phyloP scores from a whole-genome alignment of 2,888 invertebrate genomes.

The Zootermopsis nevadensis region DNA sequence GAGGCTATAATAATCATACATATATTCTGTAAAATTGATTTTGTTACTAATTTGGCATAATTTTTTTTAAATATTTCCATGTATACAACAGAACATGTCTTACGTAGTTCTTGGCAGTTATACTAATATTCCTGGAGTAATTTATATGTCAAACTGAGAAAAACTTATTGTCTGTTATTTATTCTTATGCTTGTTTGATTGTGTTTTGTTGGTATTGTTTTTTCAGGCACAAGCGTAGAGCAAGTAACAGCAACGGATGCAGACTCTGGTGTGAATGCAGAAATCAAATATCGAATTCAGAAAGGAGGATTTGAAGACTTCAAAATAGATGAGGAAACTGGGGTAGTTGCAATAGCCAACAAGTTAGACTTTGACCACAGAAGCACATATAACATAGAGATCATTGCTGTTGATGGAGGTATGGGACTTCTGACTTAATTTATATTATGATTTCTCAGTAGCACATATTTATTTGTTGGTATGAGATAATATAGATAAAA shows the following conservation, averaged over 20 bases:
- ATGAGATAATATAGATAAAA: too few relatives aligned
- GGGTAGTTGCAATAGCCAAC: conserved; percentile 79
- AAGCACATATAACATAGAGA: conserved; percentile 82
- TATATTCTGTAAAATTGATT: too few relatives aligned
- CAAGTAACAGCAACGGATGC: conserved; percentile 83
- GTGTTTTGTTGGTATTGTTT: background rate
- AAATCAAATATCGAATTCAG: conserved; percentile 81
- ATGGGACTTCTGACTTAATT: conserved; percentile 46
- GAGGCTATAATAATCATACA: too few relatives aligned
- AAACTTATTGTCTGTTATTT: too few relatives aligned
- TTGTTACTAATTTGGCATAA: too few relatives aligned
- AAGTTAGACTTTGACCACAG: conserved; percentile 86
- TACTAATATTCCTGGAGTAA: too few relatives aligned
- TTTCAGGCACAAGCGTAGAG: conserved; percentile 78
- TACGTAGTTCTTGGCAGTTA: too few relatives aligned
- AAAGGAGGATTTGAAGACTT: conserved; percentile 90
- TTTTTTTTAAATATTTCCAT: too few relatives aligned
- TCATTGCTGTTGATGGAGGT: conserved; percentile 85
- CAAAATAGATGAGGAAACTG: conserved; percentile 79
- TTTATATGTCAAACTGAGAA: too few relatives aligned
- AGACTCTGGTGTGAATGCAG: conserved; percentile 88
- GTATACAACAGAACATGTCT: too few relatives aligned
- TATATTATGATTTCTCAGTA: background rate
- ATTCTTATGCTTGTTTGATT: too few relatives aligned
- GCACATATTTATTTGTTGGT: too few relatives aligned